A percentile compares a stretch with the other conserved stretches of the same genome.
Conservation (phyloP, 2,113 vertebrate species). For the Suncus etruscus region DNA sequence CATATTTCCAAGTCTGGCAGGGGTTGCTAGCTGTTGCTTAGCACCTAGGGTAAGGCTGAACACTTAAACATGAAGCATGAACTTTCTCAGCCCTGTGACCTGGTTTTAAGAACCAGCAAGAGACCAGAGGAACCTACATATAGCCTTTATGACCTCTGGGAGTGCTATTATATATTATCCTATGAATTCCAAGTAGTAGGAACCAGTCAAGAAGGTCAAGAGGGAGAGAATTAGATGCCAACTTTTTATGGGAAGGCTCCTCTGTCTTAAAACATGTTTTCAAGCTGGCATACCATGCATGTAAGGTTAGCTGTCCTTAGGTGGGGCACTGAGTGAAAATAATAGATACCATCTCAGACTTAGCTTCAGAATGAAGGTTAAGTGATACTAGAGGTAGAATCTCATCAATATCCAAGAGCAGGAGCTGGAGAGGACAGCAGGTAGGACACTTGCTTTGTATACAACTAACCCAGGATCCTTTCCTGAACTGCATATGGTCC, state of each 20-base stretch:
- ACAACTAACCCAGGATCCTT: too few species aligned
- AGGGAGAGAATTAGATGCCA: background rate
- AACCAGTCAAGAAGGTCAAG: background rate
- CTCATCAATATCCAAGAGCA: too few species aligned
- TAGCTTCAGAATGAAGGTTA: background rate
- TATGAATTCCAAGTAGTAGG: background rate
- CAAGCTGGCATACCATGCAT: background rate
- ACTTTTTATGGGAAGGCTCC: background rate
- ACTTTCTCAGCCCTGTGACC: background rate
- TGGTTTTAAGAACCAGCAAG: background rate
- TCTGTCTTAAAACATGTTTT: background rate
- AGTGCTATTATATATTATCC: background rate
- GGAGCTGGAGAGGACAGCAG: background rate
- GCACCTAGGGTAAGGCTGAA: background rate
- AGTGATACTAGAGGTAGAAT: background rate
- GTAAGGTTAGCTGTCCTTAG: background rate
- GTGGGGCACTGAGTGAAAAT: background rate
- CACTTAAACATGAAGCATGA: background rate
- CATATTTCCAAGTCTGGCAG: background rate
- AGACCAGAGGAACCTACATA: background rate
- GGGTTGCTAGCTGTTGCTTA: background rate
- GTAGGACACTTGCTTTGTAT: too few species aligned
- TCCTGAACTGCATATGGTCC: too few species aligned
- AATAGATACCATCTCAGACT: background rate
- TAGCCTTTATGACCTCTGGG: background rate